Conservation (phyloP, 2,888 invertebrate species). For the Eupithecia tripunctaria region DNA sequence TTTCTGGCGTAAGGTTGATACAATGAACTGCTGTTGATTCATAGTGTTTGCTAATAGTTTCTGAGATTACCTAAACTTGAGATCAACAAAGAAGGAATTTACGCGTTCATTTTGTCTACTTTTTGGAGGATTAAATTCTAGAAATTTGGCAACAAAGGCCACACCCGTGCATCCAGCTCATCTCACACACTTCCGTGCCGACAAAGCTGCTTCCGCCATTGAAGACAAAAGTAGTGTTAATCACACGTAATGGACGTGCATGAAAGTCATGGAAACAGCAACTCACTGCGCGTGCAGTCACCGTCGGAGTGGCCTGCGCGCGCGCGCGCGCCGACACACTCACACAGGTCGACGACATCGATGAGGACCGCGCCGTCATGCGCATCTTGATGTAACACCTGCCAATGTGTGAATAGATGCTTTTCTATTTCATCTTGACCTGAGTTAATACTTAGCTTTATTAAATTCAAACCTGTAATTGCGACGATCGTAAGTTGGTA, state of each 20-base stretch:
- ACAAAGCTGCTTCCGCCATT: background rate
- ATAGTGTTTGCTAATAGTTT: background rate
- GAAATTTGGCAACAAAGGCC: background rate
- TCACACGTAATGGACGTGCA: background rate
- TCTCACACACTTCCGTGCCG: background rate
- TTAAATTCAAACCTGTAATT: background rate
- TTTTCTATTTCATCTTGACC: background rate
- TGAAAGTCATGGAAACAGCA: slow-evolving; percentile 25
- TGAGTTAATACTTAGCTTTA: background rate
- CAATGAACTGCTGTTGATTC: background rate
- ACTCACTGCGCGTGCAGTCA: slow-evolving; percentile 17
- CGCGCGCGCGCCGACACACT: slow-evolving; percentile 14
- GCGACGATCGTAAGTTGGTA: background rate
- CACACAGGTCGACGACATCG: slow-evolving; percentile 31
- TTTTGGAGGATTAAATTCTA: background rate
- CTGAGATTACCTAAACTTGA: background rate
- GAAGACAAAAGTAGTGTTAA: background rate
- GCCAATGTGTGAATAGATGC: background rate
- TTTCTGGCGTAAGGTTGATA: background rate
- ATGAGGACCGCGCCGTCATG: slow-evolving; percentile 4
- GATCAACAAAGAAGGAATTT: background rate
- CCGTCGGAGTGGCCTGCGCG: slow-evolving; percentile 5
- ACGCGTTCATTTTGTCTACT: background rate
- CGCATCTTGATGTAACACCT: slow-evolving; percentile 13
- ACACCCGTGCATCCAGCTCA: background rate